Evolutionary conservation across 2,113 vertebrate genomes (phyloP).

Genomic region (Corvus hawaiiensis): DNA sequence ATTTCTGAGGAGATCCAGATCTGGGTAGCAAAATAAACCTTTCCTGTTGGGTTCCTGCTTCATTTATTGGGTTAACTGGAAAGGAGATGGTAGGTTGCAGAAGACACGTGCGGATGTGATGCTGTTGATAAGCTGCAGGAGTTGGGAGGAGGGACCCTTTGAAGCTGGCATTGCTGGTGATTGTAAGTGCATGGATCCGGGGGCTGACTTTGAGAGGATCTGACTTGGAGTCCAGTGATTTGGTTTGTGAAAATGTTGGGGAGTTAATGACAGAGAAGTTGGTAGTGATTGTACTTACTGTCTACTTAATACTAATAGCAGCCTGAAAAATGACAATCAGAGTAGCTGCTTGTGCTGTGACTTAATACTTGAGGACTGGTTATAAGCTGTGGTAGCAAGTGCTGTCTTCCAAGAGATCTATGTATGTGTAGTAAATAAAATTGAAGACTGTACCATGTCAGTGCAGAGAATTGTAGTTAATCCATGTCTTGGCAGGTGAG

Average conservation of each 20-base stretch:
- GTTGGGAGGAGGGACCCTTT: neutral
- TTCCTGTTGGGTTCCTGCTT: neutral
- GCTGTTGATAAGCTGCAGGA: neutral
- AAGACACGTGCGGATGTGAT: neutral
- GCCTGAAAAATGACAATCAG: neutral
- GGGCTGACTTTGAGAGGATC: neutral
- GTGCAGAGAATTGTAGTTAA: neutral
- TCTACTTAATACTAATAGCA: neutral
- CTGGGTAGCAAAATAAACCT: neutral
- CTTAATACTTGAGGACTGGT: neutral
- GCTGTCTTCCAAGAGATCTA: neutral
- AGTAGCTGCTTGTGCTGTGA: neutral
- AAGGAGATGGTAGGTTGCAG: neutral
- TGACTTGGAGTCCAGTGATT: neutral
- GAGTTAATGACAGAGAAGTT: neutral
- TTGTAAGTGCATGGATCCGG: neutral
- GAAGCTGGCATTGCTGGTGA: neutral
- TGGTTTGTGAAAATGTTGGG: neutral
- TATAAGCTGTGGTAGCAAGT: neutral
- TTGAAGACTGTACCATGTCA: neutral
- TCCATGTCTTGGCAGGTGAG: neutral
- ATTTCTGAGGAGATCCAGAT: neutral
- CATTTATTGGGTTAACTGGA: neutral
- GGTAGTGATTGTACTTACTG: neutral
- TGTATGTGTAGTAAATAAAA: neutral